phyloP scores from a whole-genome alignment of 2,888 invertebrate species.

The Metalampra italica region DNA sequence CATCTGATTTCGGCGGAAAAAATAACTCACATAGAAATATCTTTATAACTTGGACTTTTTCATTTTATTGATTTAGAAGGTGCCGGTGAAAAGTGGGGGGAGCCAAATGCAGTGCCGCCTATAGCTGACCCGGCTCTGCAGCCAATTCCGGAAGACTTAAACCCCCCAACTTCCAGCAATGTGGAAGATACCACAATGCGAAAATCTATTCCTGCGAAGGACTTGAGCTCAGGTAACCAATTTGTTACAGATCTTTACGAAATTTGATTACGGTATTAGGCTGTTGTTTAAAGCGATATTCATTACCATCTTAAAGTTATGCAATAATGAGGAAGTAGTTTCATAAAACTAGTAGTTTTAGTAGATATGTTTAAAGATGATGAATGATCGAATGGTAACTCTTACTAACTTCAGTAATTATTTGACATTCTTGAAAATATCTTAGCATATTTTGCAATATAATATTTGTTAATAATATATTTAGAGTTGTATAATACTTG shows the following conservation, averaged over 20 bases:
- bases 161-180: constrained; percentile 9
- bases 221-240: constrained; percentile 4
- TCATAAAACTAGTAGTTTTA: neutral
- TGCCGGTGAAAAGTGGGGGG: constrained; percentile 47
- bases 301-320: too few relatives aligned
- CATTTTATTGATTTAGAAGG: constrained; percentile 26
- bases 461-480: too few relatives aligned
- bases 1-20: too few relatives aligned
- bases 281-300: neutral
- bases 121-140: constrained; percentile 41
- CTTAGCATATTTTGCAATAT: too few relatives aligned
- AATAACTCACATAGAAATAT: too few relatives aligned
- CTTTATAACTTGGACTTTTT: neutral
- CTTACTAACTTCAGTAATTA: too few relatives aligned
- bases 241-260: too few relatives aligned
- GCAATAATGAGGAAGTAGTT: neutral
- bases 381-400: too few relatives aligned
- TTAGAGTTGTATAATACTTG: too few relatives aligned
- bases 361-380: too few relatives aligned
- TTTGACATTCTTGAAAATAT: too few relatives aligned
- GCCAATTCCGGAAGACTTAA: constrained; percentile 22
- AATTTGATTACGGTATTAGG: too few relatives aligned
- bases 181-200: constrained; percentile 6
- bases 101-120: constrained; percentile 35
- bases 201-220: neutral